A percentile compares a stretch with the other conserved stretches of the same genome.
Evolutionary conservation across 2,113 vertebrate species (phyloP).

Genomic region (Conger conger): DNA sequence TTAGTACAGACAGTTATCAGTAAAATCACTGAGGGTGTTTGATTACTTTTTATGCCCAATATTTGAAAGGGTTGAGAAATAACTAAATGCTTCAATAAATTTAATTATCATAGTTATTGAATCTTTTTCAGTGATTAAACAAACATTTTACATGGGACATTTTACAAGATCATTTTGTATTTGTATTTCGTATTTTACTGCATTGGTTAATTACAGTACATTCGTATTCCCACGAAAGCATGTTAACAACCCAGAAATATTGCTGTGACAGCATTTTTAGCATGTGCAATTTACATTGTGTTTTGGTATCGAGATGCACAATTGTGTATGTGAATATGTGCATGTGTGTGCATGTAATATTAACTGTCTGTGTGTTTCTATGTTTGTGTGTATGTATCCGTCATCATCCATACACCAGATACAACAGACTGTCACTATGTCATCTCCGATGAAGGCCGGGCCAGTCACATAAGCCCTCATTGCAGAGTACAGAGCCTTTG

Average conservation of each 20-base stretch:
- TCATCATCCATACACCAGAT: neutral
- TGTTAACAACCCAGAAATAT: neutral
- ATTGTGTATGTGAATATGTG: neutral
- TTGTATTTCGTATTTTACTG: neutral
- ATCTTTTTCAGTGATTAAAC: neutral
- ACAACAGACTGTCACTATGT: too few relatives aligned
- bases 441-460: too few relatives aligned
- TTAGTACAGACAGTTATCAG: neutral
- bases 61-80: neutral
- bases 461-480: neutral
- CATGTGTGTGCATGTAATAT: too few relatives aligned
- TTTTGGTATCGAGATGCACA: neutral
- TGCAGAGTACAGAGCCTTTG: neutral
- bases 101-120: neutral
- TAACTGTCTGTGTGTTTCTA: neutral
- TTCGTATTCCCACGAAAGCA: neutral
- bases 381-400: neutral
- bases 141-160: neutral
- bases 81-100: neutral
- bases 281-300: too few relatives aligned
- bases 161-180: neutral
- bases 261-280: neutral
- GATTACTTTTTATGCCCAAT: neutral
- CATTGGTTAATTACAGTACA: neutral
- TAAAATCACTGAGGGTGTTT: neutral